Base-by-base conservation (phyloP, 1,140 invertebrate species). In the Wasmannia auropunctata region DNA sequence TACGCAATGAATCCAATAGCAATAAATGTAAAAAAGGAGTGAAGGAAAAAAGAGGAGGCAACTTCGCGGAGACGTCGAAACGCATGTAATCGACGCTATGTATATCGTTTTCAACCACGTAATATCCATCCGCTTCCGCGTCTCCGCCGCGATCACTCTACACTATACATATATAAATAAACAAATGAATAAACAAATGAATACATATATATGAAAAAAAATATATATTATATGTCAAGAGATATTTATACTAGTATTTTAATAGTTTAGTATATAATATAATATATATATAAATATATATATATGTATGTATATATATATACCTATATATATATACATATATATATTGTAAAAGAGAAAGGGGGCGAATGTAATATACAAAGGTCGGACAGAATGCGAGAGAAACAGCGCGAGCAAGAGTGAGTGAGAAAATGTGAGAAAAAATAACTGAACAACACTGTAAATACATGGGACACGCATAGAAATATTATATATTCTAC, bases 191-290 rank as follows among this genome's bases (percentile, higher is more conserved):
- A 85, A 37, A 91, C 65, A 85, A 58, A 91, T 77, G 87, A 76
- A 90, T 84, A 90, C 65, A 88, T 85, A 89, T 79, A 86, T 77
- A 86, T 72, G 43, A 63, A 69, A 86, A 81, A 87, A 86, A 81
- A 46, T 86, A 90, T 91, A 90, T 90, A 89, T 90, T 88, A 91
- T 93, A 92, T 91, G 91, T 91, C 91, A 85, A 94, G 93, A 94
- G 93, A 94, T 94, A 94, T 94, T 94, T 94, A 94, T 94, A 93
- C 93, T 94, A 94, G 93, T 95, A 94, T 95, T 95, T 95, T 95
- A 94, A 94, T 94, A 94, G 93, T 93, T 93, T 93, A 94, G 92
- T 92, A 93, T 63, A 88, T 92, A 92, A 91, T 67, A 81, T 85
- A 87, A 84, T 90, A 91, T 89, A 92, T 74, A 86, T 75, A 90